Percentiles rank a stretch among this genome's conserved stretches.
Conservation (phyloP, 2,888 invertebrate genomes). For the Drosophila siamana region DNA sequence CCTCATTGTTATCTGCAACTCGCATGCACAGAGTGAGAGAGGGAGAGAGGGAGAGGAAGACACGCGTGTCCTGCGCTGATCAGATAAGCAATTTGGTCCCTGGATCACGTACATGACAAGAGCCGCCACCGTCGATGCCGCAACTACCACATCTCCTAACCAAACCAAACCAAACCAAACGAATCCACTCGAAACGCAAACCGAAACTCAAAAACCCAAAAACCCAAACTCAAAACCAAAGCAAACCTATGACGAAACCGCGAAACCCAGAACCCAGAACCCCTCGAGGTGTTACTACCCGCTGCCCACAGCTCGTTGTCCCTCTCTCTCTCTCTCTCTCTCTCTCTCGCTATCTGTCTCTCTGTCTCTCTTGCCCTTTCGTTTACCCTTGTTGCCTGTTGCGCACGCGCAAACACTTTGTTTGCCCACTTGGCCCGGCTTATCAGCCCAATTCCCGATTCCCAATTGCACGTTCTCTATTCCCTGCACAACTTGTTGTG, state of each 20-base stretch:
- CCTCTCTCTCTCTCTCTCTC: neutral
- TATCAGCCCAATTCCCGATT: conserved; percentile 49
- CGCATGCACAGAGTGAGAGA: neutral
- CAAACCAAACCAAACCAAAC: conserved; percentile 16
- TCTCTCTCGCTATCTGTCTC: neutral
- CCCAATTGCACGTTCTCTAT: neutral
- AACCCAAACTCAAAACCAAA: conserved; percentile 34
- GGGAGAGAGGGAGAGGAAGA: conserved; percentile 7
- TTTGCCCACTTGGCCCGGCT: conserved; percentile 58
- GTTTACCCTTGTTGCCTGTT: neutral
- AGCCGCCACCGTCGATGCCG: conserved; percentile 44
- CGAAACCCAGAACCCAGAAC: conserved; percentile 38
- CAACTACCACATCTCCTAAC: conserved; percentile 47
- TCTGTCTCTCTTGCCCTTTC: neutral
- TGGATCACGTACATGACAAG: conserved; percentile 67
- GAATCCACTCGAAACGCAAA: neutral
- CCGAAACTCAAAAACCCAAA: neutral
- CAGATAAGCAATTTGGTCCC: conserved; percentile 62
- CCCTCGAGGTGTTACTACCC: conserved; percentile 44
- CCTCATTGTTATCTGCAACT: conserved; percentile 72
- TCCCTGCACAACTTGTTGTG: conserved; percentile 67
- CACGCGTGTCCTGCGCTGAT: conserved; percentile 62
- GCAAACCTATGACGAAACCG: conserved; percentile 48
- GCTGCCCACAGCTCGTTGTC: conserved; percentile 14
- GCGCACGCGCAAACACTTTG: conserved; percentile 59